Evolutionary conservation across 2,113 vertebrate species (phyloP).

Genomic region (Pipa parva): DNA sequence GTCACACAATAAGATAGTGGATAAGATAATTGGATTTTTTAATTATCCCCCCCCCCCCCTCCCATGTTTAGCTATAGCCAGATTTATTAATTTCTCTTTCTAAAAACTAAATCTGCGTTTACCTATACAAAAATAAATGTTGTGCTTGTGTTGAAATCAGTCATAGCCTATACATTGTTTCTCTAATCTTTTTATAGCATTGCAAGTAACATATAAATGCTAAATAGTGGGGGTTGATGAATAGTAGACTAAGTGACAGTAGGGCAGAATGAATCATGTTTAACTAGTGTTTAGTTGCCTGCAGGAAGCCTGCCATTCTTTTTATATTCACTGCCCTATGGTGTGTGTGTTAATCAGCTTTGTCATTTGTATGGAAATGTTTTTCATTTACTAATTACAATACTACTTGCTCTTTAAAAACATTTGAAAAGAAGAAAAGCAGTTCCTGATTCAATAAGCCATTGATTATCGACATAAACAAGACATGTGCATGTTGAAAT

Average conservation of each 20-base stretch:
- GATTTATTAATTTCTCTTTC: no score
- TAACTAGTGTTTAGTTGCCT: slow-evolving; percentile 46
- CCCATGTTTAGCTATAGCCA: no score
- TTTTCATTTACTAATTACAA: slow-evolving; percentile 52
- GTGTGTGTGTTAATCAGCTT: slow-evolving; percentile 52
- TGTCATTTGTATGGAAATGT: slow-evolving; percentile 52
- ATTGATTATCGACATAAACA: background rate
- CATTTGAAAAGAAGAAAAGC: background rate
- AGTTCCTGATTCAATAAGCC: slow-evolving; percentile 9
- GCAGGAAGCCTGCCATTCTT: slow-evolving; percentile 47
- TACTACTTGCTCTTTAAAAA: slow-evolving; percentile 32
- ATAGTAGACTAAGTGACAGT: slow-evolving; percentile 39
- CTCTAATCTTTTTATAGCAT: slow-evolving; percentile 37
- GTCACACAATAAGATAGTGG: no score
- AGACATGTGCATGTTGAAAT: slow-evolving; percentile 23
- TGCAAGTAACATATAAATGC: slow-evolving; percentile 43
- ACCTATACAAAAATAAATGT: background rate
- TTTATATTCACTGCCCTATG: slow-evolving; percentile 40
- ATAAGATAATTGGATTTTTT: no score
- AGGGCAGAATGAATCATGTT: slow-evolving; percentile 39
- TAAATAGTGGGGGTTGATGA: slow-evolving; percentile 5
- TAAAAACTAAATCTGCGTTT: background rate
- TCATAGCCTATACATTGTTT: slow-evolving; percentile 27
- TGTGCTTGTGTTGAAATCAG: background rate
- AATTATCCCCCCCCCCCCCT: no score